Conservation (phyloP, 1,140 invertebrate species). For the Dreissena rostriformis region DNA sequence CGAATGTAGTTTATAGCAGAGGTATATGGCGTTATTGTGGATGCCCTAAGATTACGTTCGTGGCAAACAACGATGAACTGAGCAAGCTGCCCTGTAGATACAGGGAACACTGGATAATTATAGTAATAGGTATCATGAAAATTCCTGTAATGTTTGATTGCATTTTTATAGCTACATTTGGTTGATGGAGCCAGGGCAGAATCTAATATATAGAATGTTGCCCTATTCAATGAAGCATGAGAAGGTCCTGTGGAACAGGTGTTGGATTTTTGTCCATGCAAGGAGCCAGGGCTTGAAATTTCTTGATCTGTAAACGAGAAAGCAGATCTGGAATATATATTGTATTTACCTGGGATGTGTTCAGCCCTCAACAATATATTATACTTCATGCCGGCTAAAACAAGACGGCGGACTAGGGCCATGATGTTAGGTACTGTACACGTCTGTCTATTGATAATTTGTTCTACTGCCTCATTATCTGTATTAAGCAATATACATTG, state of each 20-base stretch:
- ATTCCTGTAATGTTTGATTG: background rate
- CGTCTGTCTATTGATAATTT: slow-evolving; percentile 48
- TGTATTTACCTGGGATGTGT: slow-evolving; percentile 42
- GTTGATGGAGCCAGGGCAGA: no score
- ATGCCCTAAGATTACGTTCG: background rate
- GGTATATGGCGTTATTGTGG: slow-evolving; percentile 6
- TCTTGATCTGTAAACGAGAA: no score
- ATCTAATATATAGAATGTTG: slow-evolving; percentile 19
- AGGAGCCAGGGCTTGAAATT: no score
- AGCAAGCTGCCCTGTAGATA: no score
- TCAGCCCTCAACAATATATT: slow-evolving; percentile 36
- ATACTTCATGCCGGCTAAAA: slow-evolving; percentile 18
- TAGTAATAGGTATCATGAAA: slow-evolving; percentile 22
- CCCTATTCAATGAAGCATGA: slow-evolving; percentile 10
- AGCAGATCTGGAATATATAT: no score
- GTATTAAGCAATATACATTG: slow-evolving; percentile 9
- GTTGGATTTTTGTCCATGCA: slow-evolving; percentile 26
- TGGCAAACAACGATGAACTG: background rate
- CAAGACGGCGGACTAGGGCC: slow-evolving; percentile 42
- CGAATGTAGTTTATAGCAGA: slow-evolving; percentile 23
- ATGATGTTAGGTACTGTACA: slow-evolving; percentile 27
- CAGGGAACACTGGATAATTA: background rate
- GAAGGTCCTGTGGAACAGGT: background rate
- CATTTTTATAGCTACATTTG: no score
- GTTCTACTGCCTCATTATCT: no score